Base-by-base conservation (phyloP, 2,113 vertebrate genomes). In the Gallinago paraguaiae region DNA sequence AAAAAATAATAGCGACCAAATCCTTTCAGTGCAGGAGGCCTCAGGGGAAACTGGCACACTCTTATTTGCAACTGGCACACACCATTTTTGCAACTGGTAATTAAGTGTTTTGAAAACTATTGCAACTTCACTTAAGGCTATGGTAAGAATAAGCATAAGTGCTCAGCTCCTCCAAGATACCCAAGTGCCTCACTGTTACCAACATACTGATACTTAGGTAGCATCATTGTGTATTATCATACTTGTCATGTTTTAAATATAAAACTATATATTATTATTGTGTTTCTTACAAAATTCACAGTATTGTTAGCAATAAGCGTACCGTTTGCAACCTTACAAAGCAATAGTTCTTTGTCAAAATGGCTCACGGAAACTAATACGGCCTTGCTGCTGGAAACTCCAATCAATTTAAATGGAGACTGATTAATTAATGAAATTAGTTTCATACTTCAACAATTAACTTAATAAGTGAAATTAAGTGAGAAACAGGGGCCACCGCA, bases 331-430 rank as follows among this genome's bases (percentile, higher is more conserved):
- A 80, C 25, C 23, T 33, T 82, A 68, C 16, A 54, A 88, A 65
- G 46, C 13, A 67, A 31, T 3, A 71, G 27, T 9, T 57, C 35
- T 51, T 25, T 68, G 18, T 33, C 7, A 1, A 87, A 83, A 90
- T 1, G 5, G 23, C 30, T 51, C 51, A 43, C 0, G 0, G 76
- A 82, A 64, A 69, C 12, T 48, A 43, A 0, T 11, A 78, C 65
- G 33, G 25, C 17, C 57, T 87, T 65, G 53, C n/a, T 72, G 53
- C 50, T 54, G 25, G 24, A 53, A 90, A 45, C 68, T 28, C 59
- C 13, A 3, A 9, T 14, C 31, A 41, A 17, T 60, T 75, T 56
- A 43, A 81, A 77, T 27, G 14, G n/a, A 78, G 51, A 51, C 13
- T 67, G 37, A 51, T 30, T 56, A 57, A 85, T 30, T 71, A 59